Conservation (phyloP, 2,888 invertebrate genomes). For the Eupithecia insigniata region DNA sequence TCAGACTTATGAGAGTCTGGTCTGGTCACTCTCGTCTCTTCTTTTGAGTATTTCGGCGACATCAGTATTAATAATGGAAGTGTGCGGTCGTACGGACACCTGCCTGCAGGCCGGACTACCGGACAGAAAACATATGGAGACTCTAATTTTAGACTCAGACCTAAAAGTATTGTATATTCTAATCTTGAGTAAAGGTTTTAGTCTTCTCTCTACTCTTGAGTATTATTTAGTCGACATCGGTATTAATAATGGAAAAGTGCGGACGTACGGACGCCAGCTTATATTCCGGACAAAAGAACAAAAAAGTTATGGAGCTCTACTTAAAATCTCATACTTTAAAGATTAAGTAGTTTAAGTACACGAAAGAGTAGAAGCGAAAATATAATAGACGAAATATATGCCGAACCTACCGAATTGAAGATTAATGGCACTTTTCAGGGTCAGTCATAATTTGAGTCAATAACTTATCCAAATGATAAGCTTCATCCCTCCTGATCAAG, state of each 20-base stretch:
- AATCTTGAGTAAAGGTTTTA: too few relatives aligned
- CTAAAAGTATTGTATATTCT: too few relatives aligned
- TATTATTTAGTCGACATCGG: constrained; percentile 49
- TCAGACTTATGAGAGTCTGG: neutral
- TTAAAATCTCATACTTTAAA: neutral
- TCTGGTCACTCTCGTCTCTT: neutral
- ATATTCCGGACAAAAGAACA: constrained; percentile 67
- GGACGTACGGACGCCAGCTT: constrained; percentile 78
- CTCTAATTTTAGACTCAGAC: neutral
- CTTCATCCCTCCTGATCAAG: neutral
- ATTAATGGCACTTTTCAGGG: constrained; percentile 13
- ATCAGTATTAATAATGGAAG: constrained; percentile 84
- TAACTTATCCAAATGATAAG: neutral
- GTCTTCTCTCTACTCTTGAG: neutral
- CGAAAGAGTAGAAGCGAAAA: neutral
- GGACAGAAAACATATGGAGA: constrained; percentile 34
- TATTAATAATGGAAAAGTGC: constrained; percentile 85
- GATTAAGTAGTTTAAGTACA: neutral
- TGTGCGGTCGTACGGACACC: constrained; percentile 70
- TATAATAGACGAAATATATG: neutral
- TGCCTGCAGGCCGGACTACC: constrained; percentile 76
- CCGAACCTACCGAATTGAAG: constrained; percentile 56
- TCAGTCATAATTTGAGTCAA: neutral
- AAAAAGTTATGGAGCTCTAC: constrained; percentile 22
- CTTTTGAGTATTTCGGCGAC: neutral